phyloP scores from a whole-genome alignment of 2,888 invertebrate species.

The Netelia fuscicornis region DNA sequence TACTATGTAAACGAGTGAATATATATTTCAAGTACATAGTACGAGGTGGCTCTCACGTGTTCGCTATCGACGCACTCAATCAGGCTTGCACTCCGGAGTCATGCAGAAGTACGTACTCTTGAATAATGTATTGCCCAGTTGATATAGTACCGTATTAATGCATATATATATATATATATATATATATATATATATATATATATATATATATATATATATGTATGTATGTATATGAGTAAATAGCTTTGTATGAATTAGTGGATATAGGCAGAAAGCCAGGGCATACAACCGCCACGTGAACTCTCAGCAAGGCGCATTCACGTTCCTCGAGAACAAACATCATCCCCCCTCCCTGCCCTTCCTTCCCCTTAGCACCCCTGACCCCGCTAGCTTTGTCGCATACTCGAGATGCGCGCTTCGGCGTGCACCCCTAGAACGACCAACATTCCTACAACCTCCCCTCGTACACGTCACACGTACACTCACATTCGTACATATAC shows the following conservation, averaged over 20 bases:
- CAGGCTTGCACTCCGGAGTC: slow-evolving; percentile 56
- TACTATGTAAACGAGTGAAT: slow-evolving; percentile 12
- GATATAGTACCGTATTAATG: slow-evolving; percentile 18
- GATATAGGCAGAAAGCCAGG: slow-evolving; percentile 49
- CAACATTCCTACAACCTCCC: slow-evolving; percentile 21
- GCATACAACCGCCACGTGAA: slow-evolving; percentile 26
- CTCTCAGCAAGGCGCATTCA: slow-evolving; percentile 49
- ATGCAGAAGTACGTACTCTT: slow-evolving; percentile 51
- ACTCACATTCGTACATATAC: background rate
- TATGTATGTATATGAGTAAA: background rate
- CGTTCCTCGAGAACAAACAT: slow-evolving; percentile 49
- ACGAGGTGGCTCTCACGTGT: slow-evolving; percentile 46
- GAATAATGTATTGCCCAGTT: slow-evolving; percentile 56
- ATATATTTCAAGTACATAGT: slow-evolving; percentile 34
- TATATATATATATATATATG: slow-evolving; percentile 11
- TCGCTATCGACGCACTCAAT: slow-evolving; percentile 64
- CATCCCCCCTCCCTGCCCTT: slow-evolving; percentile 4
- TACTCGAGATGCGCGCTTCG: slow-evolving; percentile 19
- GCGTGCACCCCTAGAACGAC: background rate
- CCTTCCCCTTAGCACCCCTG: background rate
- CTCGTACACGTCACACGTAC: background rate
- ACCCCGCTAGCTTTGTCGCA: background rate
- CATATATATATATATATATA: slow-evolving; percentile 14
- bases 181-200: background rate
- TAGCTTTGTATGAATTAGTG: slow-evolving; percentile 38